These are phyloP conservation scores for Drosophila equinoxialis DNA, from an alignment of 1,140 invertebrate species.

Conservation along the genomic window DNA sequence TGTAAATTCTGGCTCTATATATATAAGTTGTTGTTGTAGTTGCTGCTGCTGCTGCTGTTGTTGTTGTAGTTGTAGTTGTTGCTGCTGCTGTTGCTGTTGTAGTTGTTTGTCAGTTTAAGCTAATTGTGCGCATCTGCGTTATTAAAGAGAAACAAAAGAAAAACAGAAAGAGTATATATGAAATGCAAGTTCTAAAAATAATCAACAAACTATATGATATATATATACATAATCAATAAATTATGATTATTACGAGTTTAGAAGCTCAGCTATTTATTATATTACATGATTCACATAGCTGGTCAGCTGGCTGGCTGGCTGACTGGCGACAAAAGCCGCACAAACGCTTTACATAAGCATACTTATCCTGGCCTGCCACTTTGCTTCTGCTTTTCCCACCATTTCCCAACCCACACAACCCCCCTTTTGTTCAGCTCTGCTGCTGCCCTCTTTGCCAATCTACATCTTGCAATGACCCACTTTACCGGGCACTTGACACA, in stretches of 20 bases:
- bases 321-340: constrained; percentile 55
- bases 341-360: constrained; percentile 67
- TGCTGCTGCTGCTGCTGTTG: neutral
- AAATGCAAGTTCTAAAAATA: constrained; percentile 24
- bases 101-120: constrained; percentile 54
- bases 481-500: constrained; percentile 71
- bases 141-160: constrained; percentile 13
- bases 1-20: constrained; percentile 69
- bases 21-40: constrained; percentile 21
- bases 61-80: constrained; percentile 16
- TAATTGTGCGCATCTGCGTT: constrained; percentile 73
- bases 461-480: constrained; percentile 60
- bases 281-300: constrained; percentile 9
- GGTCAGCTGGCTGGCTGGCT: constrained; percentile 9
- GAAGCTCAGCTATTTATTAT: constrained; percentile 6
- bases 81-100: constrained; percentile 26
- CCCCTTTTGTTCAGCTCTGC: neutral
- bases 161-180: neutral
- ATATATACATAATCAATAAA: constrained; percentile 55
- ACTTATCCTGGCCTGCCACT: constrained; percentile 60
- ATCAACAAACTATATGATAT: constrained; percentile 15
- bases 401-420: neutral
- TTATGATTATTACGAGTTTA: constrained; percentile 49
- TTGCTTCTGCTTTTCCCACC: constrained; percentile 27
- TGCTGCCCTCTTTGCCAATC: constrained; percentile 5